Evolutionary conservation across 1,140 invertebrate species (phyloP).

Genomic region (Drosophila orosa): DNA sequence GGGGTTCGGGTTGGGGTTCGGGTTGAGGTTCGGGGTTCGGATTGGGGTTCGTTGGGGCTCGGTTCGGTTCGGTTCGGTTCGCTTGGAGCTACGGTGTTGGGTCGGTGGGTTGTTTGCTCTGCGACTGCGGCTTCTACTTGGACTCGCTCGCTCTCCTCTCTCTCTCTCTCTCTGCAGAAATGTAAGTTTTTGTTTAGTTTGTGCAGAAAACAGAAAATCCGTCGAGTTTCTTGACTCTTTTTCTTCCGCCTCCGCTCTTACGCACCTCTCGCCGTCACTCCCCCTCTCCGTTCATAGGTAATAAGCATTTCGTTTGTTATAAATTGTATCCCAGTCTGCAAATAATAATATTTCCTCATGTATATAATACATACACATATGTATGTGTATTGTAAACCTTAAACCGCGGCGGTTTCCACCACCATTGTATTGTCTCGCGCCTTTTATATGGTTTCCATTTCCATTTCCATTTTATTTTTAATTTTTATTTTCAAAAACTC

Average conservation of each 20-base stretch:
- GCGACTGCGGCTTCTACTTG: conserved; percentile 33
- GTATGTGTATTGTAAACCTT: conserved; percentile 36
- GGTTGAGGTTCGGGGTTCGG: conserved; percentile 24
- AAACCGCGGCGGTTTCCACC: conserved; percentile 41
- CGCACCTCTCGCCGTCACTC: conserved; percentile 30
- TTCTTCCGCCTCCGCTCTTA: conserved; percentile 54
- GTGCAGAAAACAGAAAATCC: conserved; percentile 57
- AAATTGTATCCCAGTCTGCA: conserved; percentile 44
- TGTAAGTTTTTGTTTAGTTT: conserved; percentile 18
- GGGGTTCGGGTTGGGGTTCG: conserved; percentile 7
- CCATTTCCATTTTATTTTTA: conserved; percentile 72
- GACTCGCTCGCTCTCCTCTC: conserved; percentile 14
- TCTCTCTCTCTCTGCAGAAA: conserved; percentile 19
- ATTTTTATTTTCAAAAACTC: conserved; percentile 77
- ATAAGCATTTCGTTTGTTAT: conserved; percentile 62
- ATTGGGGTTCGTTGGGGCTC: conserved; percentile 17
- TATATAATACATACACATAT: neutral
- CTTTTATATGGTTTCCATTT: conserved; percentile 78
- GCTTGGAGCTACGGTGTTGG: conserved; percentile 7
- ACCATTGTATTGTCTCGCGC: conserved; percentile 49
- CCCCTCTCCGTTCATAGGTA: conserved; percentile 53
- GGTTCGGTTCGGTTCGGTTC: conserved; percentile 23
- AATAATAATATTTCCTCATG: conserved; percentile 64
- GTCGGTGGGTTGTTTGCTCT: conserved; percentile 17
- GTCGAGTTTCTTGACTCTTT: conserved; percentile 80